Evolutionary conservation across 2,888 invertebrate genomes (phyloP), one percentile per base, ranked within the genome.

Genomic region (Amphiduros pacificus): DNA sequence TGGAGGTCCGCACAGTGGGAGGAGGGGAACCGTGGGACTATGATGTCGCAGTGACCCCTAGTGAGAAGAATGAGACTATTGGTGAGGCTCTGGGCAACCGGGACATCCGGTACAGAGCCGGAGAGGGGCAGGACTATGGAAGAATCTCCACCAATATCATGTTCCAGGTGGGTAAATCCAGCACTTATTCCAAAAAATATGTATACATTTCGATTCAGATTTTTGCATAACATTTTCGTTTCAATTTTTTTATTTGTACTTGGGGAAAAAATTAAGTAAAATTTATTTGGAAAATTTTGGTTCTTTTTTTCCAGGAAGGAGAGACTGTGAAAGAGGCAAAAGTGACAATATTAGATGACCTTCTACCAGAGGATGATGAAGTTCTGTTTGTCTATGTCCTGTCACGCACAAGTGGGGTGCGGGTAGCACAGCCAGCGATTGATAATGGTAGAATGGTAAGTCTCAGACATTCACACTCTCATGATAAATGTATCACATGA

Each of bases 21-120:
- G 81, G 80, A 17, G 79, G 77, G 6, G 81, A 81, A 62, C 44
- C 62, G 26, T 81, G 80, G 80, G 77, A 77, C 20, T 65, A 69
- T 24, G 67, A 74, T 60, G 74, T 80, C 20, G 74, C 64, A 6
- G 61, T 68, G 0, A 67, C 68, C 4, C 65, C 71, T 17, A 67
- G 63, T n/a, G 28, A 60, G 3, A 64, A 60, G 14, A 76, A 73
- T 53, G 70, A 77, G 58, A 80, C 78, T 17, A 77, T 79, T 36
- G 72, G 74, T 28, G 70, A 59, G 61, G 69, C 73, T 0, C 71
- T 80, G 56, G 75, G 73, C 26, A 76, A 73, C 67, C 64, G 77
- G 28, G 69, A 74, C 28, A 50, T 61, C 2, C 51, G 63, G 24
- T 66, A 57, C 24, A 63, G 64, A 32, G 77, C 79, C 27, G 65